These are phyloP conservation scores for Lasioglossum baleicum DNA, from an alignment of 1,140 invertebrate species.

Conservation along the genomic window DNA sequence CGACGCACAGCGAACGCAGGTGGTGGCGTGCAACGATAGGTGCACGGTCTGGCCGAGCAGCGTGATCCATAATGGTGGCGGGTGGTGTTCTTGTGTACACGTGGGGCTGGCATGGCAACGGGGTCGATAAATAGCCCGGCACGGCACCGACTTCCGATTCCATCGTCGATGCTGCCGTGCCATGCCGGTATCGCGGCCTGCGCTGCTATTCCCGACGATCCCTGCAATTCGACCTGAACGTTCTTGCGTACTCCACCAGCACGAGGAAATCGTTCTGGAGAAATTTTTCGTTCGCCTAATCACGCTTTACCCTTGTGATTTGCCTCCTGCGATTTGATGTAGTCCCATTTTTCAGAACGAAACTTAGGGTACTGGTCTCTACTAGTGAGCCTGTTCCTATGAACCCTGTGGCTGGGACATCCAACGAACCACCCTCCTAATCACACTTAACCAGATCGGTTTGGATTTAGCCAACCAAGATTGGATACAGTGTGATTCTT, in stretches of 20 bases:
- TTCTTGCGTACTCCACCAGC: neutral
- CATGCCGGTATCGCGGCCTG: slow-evolving; percentile 37
- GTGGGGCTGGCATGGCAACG: slow-evolving; percentile 75
- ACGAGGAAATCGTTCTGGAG: neutral
- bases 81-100: slow-evolving; percentile 71
- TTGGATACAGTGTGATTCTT: no score
- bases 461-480: no score
- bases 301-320: no score
- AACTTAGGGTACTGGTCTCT: no score
- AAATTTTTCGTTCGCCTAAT: neutral
- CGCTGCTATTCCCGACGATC: slow-evolving; percentile 43
- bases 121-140: slow-evolving; percentile 74
- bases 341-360: no score
- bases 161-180: slow-evolving; percentile 57
- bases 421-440: no score
- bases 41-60: slow-evolving; percentile 30
- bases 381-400: no score
- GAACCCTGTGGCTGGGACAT: no score
- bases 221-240: slow-evolving; percentile 49
- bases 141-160: slow-evolving; percentile 69
- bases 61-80: slow-evolving; percentile 70
- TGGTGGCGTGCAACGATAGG: slow-evolving; percentile 55
- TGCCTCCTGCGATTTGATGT: no score
- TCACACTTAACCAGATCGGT: no score
- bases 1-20: slow-evolving; percentile 14